These are phyloP conservation scores for Baccha elongata DNA, from an alignment of 2,888 invertebrate species.

Conservation along the genomic window DNA sequence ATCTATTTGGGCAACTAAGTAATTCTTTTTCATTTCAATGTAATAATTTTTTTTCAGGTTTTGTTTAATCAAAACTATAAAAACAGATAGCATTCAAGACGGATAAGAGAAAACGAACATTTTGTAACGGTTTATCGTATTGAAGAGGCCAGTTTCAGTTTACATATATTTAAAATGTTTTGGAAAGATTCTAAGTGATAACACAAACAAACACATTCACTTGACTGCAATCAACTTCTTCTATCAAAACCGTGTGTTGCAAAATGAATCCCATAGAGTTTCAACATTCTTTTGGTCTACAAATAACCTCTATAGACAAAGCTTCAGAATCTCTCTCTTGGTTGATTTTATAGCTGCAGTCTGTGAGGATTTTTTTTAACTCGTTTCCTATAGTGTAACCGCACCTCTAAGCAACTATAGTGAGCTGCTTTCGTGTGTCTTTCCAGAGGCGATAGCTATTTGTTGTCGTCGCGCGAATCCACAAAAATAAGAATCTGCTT, in stretches of 20 bases:
- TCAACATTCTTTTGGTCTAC: slow-evolving; percentile 29
- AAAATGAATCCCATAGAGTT: slow-evolving; percentile 65
- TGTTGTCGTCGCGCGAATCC: slow-evolving; percentile 73
- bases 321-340: not conserved
- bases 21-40: too few relatives aligned
- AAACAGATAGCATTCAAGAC: not conserved
- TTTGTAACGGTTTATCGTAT: slow-evolving; percentile 28
- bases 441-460: slow-evolving; percentile 71
- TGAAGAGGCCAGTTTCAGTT: slow-evolving; percentile 15
- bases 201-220: slow-evolving; percentile 45
- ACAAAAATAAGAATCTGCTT: slow-evolving; percentile 70
- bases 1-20: too few relatives aligned
- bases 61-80: not conserved
- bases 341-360: not conserved
- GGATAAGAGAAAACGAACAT: slow-evolving; percentile 3
- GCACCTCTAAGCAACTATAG: slow-evolving; percentile 29
- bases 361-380: slow-evolving; percentile 56
- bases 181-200: slow-evolving; percentile 19
- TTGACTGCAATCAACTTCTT: slow-evolving; percentile 49
- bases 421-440: slow-evolving; percentile 28
- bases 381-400: slow-evolving; percentile 64
- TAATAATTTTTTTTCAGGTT: too few relatives aligned
- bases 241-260: slow-evolving; percentile 49
- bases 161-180: slow-evolving; percentile 31
- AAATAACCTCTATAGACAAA: not conserved